Base-by-base conservation (phyloP, 2,113 vertebrate genomes). In the Peucedramus taeniatus region DNA sequence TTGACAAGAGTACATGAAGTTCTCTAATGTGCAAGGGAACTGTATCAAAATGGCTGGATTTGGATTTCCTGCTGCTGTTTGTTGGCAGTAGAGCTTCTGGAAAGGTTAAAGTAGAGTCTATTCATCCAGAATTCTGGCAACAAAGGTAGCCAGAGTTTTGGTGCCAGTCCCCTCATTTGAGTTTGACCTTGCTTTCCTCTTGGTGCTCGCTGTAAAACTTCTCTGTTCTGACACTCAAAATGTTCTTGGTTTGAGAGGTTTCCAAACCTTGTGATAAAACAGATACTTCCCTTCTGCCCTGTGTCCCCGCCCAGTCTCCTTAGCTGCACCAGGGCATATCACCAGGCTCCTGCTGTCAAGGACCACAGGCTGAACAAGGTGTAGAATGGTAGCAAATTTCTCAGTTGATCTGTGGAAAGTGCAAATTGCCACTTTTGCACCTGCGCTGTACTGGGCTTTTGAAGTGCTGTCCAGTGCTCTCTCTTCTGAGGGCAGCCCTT, bases 51-150 rank as follows among this genome's bases (percentile, higher is more conserved):
- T 78, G 63, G 14, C 54, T 87, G 66, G 31, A 3, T 65, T 90
- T 93, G 66, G 53, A 23, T 91, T 90, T 94, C 66, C 65, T 90
- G 85, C 65, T 64, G 19, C 87, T 91, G 19, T 91, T 93, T 87
- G 21, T 78, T 97, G 95, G 69, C 82, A 92, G 28, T 26, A 28
- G 3, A 12, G 40, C 65, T 90, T 83, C 83, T 92, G 76, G 70
- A 90, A 83, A 93, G 40, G 91, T 83, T 89, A n/a, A 40, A 89
- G 76, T 35, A 54, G 72, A 45, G 37, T 39, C 82, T 78, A 53
- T 96, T 92, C 59, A 93, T 92, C 76, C 56, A 44, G 24, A 93
- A 68, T 88, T 87, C 70, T 94, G 96, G 91, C 94, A 97, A 59
- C 77, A 85, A 59, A 90, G 47, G 56, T 80, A 93, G 66, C 74